phyloP scores from a whole-genome alignment of 2,113 vertebrate species.

The Oncorhynchus kisutch region DNA sequence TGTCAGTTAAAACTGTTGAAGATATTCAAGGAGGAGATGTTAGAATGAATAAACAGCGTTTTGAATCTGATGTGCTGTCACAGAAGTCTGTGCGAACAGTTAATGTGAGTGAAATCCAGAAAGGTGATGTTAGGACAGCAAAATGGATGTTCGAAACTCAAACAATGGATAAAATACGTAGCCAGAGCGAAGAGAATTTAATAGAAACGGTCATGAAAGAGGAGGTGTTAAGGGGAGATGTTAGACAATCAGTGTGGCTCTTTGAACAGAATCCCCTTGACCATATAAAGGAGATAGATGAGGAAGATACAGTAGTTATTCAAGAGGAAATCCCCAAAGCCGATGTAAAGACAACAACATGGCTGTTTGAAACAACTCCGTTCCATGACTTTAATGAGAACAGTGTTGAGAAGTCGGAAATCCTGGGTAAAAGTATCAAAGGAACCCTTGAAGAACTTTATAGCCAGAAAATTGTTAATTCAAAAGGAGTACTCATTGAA shows the following conservation, averaged over 20 bases:
- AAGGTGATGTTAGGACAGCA: constrained; percentile 86
- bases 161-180: constrained; percentile 83
- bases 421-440: constrained; percentile 86
- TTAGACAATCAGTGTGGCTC: constrained; percentile 87
- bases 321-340: constrained; percentile 82
- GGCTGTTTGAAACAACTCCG: constrained; percentile 92
- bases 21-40: constrained; percentile 83
- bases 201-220: constrained; percentile 81
- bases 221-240: constrained; percentile 82
- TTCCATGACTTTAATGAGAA: constrained; percentile 83
- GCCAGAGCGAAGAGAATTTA: constrained; percentile 77
- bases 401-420: constrained; percentile 77
- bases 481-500: constrained; percentile 86
- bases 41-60: constrained; percentile 75
- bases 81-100: constrained; percentile 78
- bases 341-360: constrained; percentile 86
- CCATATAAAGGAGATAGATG: constrained; percentile 78
- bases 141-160: constrained; percentile 91
- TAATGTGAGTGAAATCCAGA: constrained; percentile 86
- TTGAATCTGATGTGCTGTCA: constrained; percentile 76
- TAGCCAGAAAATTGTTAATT: constrained; percentile 81
- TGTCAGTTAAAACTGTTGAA: constrained; percentile 73
- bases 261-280: constrained; percentile 89
- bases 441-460: constrained; percentile 87
- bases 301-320: constrained; percentile 49